Conservation (phyloP, 92 coral and sea anemone species). For the Parazoanthus swiftii region DNA sequence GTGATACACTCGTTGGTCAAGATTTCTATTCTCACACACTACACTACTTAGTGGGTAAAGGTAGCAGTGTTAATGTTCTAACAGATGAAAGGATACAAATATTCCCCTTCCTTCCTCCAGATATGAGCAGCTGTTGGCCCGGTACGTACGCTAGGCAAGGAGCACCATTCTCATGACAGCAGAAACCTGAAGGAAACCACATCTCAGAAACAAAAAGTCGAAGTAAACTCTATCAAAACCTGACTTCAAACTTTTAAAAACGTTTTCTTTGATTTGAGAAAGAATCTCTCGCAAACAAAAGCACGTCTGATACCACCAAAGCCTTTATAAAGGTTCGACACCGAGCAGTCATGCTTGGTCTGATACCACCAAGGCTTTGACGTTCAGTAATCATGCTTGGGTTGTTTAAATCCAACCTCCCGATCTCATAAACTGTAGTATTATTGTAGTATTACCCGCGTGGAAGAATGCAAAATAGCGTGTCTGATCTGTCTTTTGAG, state of each 20-base stretch:
- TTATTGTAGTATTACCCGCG: no score
- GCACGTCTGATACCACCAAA: neutral
- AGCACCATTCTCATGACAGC: conserved; percentile 93
- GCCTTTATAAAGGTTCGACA: neutral
- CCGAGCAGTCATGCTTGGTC: neutral
- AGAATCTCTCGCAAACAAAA: neutral
- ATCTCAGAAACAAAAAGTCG: neutral
- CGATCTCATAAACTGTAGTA: no score
- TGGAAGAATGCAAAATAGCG: no score
- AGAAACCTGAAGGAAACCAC: conserved; percentile 58
- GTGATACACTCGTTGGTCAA: no score
- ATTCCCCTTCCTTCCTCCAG: conserved; percentile 97
- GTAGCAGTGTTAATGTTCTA: no score
- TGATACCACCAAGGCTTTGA: neutral
- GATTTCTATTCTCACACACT: no score
- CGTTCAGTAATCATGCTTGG: neutral
- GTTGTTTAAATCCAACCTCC: neutral
- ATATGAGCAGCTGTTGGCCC: conserved; percentile 88
- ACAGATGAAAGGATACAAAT: conserved; percentile 82
- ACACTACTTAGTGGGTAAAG: no score
- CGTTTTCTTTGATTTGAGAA: no score
- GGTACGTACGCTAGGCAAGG: conserved; percentile 90
- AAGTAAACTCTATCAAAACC: no score
- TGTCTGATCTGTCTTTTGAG: no score
- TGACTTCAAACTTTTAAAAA: neutral